phyloP scores from a whole-genome alignment of 2,888 invertebrate species.

The Rhingia campestris region DNA sequence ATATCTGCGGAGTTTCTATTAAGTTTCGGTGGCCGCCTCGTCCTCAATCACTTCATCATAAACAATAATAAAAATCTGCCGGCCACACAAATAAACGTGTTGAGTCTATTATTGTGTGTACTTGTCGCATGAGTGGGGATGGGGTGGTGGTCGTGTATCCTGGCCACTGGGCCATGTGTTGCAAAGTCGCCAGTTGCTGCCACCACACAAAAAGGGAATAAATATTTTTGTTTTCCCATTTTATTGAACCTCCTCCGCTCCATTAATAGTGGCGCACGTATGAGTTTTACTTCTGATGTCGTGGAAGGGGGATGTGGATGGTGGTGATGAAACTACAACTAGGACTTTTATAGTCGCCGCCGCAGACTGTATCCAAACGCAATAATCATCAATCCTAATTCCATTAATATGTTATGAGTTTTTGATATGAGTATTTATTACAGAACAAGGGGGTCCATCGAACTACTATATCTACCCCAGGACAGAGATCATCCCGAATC shows the following conservation, averaged over 20 bases:
- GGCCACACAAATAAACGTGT: conserved; percentile 63
- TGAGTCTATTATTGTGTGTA: conserved; percentile 70
- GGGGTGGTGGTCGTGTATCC: not conserved
- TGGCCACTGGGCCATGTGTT: conserved; percentile 59
- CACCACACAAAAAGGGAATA: conserved; percentile 24
- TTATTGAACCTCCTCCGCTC: conserved; percentile 65
- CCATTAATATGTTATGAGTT: conserved; percentile 74
- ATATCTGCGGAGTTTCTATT: conserved; percentile 71
- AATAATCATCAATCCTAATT: conserved; percentile 83
- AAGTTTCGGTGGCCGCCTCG: conserved; percentile 57
- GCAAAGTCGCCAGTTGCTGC: conserved; percentile 11
- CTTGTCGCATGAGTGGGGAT: conserved; percentile 17
- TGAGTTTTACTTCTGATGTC: too few relatives aligned
- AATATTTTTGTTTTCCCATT: conserved; percentile 61
- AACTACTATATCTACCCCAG: too few relatives aligned
- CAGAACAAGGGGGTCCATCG: conserved; percentile 2
- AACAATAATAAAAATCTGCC: conserved; percentile 71
- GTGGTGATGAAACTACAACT: conserved; percentile 6
- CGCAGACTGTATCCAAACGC: conserved; percentile 79
- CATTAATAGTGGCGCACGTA: conserved; percentile 59
- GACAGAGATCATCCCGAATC: conserved; percentile 5
- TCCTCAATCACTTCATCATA: conserved; percentile 71
- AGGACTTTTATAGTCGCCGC: conserved; percentile 40
- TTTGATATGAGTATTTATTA: conserved; percentile 74
- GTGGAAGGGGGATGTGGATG: too few relatives aligned